Evolutionary conservation across 2,113 vertebrate genomes (phyloP).

Genomic region (Taurulus bubalis): DNA sequence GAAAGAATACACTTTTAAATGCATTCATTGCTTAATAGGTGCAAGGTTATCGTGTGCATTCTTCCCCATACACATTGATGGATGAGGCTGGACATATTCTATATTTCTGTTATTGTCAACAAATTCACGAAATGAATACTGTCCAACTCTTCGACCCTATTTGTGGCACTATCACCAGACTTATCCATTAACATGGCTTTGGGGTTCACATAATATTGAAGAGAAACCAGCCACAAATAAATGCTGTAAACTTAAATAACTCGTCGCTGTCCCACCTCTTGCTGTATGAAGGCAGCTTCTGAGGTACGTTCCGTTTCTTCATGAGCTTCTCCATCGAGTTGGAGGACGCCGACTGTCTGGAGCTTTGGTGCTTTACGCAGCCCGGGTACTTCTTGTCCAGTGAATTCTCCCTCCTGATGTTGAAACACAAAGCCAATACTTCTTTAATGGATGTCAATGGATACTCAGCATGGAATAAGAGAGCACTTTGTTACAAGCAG

Average conservation of each 20-base stretch:
- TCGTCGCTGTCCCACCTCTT: conserved; percentile 85
- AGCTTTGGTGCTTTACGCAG: conserved; percentile 89
- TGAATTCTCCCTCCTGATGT: conserved; percentile 91
- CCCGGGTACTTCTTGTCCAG: conserved; percentile 94
- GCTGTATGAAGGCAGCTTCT: conserved; percentile 92
- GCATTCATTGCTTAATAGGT: not conserved
- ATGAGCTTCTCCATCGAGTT: conserved; percentile 97
- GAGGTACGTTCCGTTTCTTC: conserved; percentile 96
- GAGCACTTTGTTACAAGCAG: conserved; percentile 32
- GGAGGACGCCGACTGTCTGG: conserved; percentile 88
- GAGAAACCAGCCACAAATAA: not conserved
- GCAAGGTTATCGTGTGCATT: not conserved
- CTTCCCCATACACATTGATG: not conserved
- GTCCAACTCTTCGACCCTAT: not conserved
- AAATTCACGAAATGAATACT: not conserved
- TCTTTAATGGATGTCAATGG: conserved; percentile 36
- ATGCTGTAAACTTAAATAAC: not conserved
- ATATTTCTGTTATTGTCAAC: not conserved
- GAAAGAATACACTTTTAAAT: not conserved
- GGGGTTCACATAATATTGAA: not conserved
- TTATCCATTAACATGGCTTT: not conserved
- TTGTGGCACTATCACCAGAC: not conserved
- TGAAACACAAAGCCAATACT: conserved; percentile 52
- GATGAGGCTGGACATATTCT: not conserved
- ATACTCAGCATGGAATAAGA: not conserved